These are phyloP conservation scores for Phrynosoma platyrhinos DNA, from an alignment of 2,113 vertebrate genomes.

Conservation along the genomic window DNA sequence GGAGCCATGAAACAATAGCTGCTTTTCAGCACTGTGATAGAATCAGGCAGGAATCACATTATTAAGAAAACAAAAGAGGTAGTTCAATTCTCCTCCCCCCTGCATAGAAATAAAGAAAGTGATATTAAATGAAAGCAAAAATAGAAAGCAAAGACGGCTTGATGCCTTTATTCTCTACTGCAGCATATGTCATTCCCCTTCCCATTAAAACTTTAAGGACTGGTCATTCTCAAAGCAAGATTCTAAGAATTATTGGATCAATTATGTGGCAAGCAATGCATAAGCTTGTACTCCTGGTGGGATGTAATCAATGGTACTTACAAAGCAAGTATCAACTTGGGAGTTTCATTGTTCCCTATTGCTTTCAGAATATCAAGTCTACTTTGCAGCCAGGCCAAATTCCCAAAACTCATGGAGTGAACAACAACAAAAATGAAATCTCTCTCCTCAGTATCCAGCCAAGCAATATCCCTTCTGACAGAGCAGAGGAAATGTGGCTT, in stretches of 20 bases:
- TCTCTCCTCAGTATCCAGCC: neutral
- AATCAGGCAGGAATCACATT: neutral
- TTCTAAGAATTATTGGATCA: constrained; percentile 27
- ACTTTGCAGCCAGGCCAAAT: neutral
- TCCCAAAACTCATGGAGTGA: constrained; percentile 9
- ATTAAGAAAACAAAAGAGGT: neutral
- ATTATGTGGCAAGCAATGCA: constrained; percentile 46
- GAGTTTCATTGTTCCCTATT: constrained; percentile 39
- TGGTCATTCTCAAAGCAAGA: constrained; percentile 11
- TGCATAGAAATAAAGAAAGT: constrained; percentile 18
- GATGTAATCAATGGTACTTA: constrained; percentile 34
- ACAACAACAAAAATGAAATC: rapidly evolving
- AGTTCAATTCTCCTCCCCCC: neutral
- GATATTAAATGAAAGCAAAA: constrained; percentile 36
- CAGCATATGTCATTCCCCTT: constrained; percentile 27
- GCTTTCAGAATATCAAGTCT: constrained; percentile 21
- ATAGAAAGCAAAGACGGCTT: constrained; percentile 15
- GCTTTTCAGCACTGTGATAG: constrained; percentile 3
- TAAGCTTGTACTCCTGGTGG: constrained; percentile 49
- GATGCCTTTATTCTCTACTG: constrained; percentile 34
- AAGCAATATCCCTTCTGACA: neutral
- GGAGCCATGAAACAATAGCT: neutral
- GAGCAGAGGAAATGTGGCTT: constrained; percentile 12
- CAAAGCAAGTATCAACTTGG: constrained; percentile 38
- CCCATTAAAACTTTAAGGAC: constrained; percentile 34